These are phyloP conservation scores for Scaptomyza cyrtandrae DNA, from an alignment of 2,888 invertebrate species.

Conservation along the genomic window DNA sequence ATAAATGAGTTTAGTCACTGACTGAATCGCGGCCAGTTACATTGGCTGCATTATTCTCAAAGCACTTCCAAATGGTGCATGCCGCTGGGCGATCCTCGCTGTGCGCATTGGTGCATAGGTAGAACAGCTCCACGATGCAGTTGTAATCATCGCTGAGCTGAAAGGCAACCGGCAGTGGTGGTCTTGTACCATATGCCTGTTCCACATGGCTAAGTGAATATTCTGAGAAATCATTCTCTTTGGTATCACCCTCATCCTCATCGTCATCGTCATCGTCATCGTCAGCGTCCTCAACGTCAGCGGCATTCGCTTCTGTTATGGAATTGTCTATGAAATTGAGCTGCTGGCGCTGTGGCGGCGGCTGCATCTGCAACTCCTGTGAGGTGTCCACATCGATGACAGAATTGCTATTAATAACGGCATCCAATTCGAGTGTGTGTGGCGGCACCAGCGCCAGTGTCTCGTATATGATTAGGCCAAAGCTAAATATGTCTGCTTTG, in stretches of 20 bases:
- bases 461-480: constrained; percentile 92
- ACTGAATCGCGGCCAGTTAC: constrained; percentile 14
- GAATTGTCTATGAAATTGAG: constrained; percentile 15
- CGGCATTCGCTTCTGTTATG: neutral
- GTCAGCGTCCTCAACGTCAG: neutral
- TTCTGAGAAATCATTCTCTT: constrained; percentile 55
- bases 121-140: constrained; percentile 88
- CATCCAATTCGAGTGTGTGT: constrained; percentile 85
- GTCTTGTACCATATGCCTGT: constrained; percentile 87
- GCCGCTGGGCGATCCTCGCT: constrained; percentile 87
- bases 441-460: constrained; percentile 91
- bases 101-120: constrained; percentile 88
- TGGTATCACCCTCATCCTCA: constrained; percentile 49
- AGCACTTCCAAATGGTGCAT: constrained; percentile 82
- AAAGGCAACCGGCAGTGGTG: constrained; percentile 88
- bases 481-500: constrained; percentile 92
- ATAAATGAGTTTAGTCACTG: constrained; percentile 24
- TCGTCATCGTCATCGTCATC: constrained; percentile 1
- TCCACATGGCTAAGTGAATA: constrained; percentile 45
- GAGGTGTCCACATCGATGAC: constrained; percentile 50
- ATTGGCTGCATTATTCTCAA: constrained; percentile 59
- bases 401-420: constrained; percentile 37
- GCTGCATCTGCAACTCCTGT: constrained; percentile 10
- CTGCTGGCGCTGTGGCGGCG: constrained; percentile 13
- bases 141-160: constrained; percentile 87